Evolutionary conservation across 2,888 invertebrate genomes (phyloP), one percentile per base, ranked within the genome.

Genomic region (Oasisia sp.): DNA sequence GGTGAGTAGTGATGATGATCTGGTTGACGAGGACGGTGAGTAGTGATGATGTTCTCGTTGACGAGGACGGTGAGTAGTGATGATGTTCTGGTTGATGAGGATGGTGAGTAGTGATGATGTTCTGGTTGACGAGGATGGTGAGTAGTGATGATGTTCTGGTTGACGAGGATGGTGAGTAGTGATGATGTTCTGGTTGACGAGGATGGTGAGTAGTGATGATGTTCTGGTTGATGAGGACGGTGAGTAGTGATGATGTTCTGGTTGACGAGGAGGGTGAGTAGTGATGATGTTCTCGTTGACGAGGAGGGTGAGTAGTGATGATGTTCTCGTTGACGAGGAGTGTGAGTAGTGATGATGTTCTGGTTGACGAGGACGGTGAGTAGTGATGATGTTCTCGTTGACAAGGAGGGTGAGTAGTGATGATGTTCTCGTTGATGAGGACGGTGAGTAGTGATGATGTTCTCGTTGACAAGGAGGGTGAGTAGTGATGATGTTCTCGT

Each of bases 341-440:
- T 74, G 92, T 92, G 32, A 92, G 92, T 56, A 19, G 2, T 56
- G 0, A 56, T 19, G n/a, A 97, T 93, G 91, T 92, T 32, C 89
- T 93, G 14, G 92, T 58, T 11, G 92, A 92, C 14, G 91, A 89
- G 32, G 58, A 19, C 19, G 90, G 92, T 92, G 32, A 92, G 92
- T 56, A 19, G 2, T 56, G 0, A 56, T 19, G n/a, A 97, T 93
- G 91, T 92, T 32, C 89, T 93, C n/a, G 92, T 58, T 11, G 92
- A 92, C 14, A 90, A 89, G 32, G 58, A 19, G 11, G 90, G 92
- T 92, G 32, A 92, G 92, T 56, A 19, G 2, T 56, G 0, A 56
- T 19, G n/a, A 97, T 93, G 91, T 92, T 32, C 89, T 93, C n/a
- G 92, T 58, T 11, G 92, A 92, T n/a, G 91, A 89, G 32, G 58